Base-by-base conservation (phyloP, 2,797 vertebrate genomes). In the Danio jaintianensis region DNA sequence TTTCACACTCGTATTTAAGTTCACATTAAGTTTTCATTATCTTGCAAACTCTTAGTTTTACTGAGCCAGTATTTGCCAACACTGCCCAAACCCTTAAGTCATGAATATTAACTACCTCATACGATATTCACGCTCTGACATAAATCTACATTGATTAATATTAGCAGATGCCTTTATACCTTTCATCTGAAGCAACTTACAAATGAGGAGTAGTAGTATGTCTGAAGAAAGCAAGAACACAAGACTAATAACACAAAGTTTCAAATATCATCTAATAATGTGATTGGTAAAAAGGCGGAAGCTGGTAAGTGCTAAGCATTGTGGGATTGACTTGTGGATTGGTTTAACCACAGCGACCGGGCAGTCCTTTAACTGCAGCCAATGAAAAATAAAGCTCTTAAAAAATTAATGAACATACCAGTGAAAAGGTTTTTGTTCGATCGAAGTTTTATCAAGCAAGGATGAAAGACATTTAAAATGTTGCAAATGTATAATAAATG, bases 241-340 rank as follows among this genome's bases (percentile, higher is more conserved):
- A 9, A 6, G 5, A 43, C 63, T 66, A 8, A 42, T 9, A 22
- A 63, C 63, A 63, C 10, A 63, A 43, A 9, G 43, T 66, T 66
- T 66, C 6, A 47, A 15, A 47, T 1, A 4, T 6, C 15, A 36
- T 64, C 10, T 13, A 47, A 11, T 45, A 20, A 11, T 36, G 1
- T 4, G 36, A 56, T 71, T 55, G 18, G 68, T 15, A 16, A 6
- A 42, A 63, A 63, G 10, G 15, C 0, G 2, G 36, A 71, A 42
- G 68, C 42, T 40, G 36, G 16, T 18, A 53, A 52, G 10, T 70
- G 67, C 50, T 70, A 70, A 70, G 1, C 43, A 53, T 18, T 29
- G 5, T 42, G 6, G 50, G 16, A 13, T 42, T 53, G 42, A 20
- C n/a, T 20, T 53, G 50, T 42, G 11, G 15, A 22, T 71, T 56